phyloP scores from a whole-genome alignment of 2,797 vertebrate genomes.

The Carapus acus region DNA sequence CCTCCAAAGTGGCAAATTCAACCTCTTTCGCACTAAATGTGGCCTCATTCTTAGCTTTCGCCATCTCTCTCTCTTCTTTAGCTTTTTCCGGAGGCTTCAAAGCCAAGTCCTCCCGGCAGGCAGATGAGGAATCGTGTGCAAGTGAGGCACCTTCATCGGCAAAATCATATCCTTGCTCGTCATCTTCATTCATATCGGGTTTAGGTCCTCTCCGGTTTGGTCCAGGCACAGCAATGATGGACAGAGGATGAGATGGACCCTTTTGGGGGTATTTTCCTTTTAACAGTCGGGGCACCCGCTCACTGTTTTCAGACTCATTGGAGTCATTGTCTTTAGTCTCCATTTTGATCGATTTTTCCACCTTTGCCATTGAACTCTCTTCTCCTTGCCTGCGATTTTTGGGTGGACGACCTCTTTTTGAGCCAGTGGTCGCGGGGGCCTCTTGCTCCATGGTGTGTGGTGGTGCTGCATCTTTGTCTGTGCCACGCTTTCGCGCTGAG shows the following conservation, averaged over 20 bases:
- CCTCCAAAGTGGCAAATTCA: slow-evolving; percentile 55
- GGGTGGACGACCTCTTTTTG: slow-evolving; percentile 84
- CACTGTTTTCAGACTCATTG: slow-evolving; percentile 74
- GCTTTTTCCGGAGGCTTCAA: slow-evolving; percentile 67
- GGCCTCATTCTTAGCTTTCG: slow-evolving; percentile 54
- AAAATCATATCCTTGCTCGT: slow-evolving; percentile 64
- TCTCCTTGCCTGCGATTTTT: slow-evolving; percentile 84
- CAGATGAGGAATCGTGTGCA: slow-evolving; percentile 45
- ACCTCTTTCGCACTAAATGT: slow-evolving; percentile 60
- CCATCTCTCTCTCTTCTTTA: slow-evolving; percentile 45
- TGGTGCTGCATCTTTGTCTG: slow-evolving; percentile 78
- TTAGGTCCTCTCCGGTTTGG: slow-evolving; percentile 79
- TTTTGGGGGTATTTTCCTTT: slow-evolving; percentile 90
- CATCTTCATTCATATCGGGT: slow-evolving; percentile 62
- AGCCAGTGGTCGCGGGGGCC: slow-evolving; percentile 52
- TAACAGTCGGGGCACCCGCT: slow-evolving; percentile 71
- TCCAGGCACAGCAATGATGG: slow-evolving; percentile 51
- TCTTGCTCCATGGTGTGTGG: slow-evolving; percentile 72
- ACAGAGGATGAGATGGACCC: slow-evolving; percentile 56
- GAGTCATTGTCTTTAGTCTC: slow-evolving; percentile 80
- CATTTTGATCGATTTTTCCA: slow-evolving; percentile 67
- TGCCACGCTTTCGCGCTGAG: slow-evolving; percentile 79
- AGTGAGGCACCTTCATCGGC: slow-evolving; percentile 43
- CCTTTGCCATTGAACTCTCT: slow-evolving; percentile 73
- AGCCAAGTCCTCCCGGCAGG: slow-evolving; percentile 50